phyloP scores from a whole-genome alignment of 92 coral and sea anemone species.

The Paragorgia papillata region DNA sequence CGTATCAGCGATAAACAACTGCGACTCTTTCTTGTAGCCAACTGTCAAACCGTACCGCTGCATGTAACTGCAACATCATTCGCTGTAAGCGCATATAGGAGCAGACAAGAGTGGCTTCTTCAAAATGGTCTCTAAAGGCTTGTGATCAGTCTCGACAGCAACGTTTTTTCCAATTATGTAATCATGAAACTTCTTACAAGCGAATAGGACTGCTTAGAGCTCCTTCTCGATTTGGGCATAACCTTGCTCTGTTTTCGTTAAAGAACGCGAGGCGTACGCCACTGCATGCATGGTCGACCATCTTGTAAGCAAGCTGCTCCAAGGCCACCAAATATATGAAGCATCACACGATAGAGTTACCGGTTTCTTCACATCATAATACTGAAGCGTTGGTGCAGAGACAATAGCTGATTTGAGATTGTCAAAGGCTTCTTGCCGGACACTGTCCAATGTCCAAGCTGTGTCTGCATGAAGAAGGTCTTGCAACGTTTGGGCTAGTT shows the following conservation, averaged over 20 bases:
- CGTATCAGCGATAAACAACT: no score
- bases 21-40: conserved; percentile 54
- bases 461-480: no score
- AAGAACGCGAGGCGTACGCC: conserved; percentile 51
- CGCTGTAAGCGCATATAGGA: conserved; percentile 52
- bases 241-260: no score
- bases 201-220: conserved; percentile 42
- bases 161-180: no score
- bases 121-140: no score
- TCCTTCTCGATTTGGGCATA: conserved; percentile 56
- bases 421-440: conserved; percentile 10
- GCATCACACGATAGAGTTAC: conserved; percentile 46
- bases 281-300: conserved; percentile 53
- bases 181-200: no score
- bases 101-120: no score
- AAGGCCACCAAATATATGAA: conserved; percentile 29
- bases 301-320: conserved; percentile 36
- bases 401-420: conserved; percentile 33
- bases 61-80: conserved; percentile 51
- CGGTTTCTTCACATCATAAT: conserved; percentile 38
- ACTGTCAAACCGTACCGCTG: conserved; percentile 40
- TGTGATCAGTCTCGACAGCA: no score
- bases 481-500: conserved; percentile 35
- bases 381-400: conserved; percentile 41
- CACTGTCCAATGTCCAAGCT: no score